A percentile compares a stretch with the other conserved stretches of the same genome.
Evolutionary conservation across 2,797 vertebrate genomes (phyloP).

Genomic region (Sebastes variabilis): DNA sequence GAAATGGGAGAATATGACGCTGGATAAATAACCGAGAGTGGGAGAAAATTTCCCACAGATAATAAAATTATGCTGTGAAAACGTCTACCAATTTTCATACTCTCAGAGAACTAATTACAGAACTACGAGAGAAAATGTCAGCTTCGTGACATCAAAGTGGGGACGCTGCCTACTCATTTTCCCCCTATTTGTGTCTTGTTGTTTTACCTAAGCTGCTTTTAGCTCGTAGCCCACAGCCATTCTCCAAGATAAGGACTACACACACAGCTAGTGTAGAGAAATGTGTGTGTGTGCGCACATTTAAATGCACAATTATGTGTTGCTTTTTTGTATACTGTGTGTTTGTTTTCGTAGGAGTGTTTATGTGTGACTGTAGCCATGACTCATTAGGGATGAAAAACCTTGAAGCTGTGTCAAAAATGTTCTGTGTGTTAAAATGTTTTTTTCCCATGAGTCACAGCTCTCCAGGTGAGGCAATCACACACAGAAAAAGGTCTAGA

Average conservation of each 20-base stretch:
- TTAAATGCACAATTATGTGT: conserved; percentile 9
- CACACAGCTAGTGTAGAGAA: conserved; percentile 5
- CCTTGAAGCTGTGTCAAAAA: conserved; percentile 19
- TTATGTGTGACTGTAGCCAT: background rate
- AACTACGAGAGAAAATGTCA: conserved; percentile 68
- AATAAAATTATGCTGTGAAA: conserved; percentile 69
- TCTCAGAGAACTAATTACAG: conserved; percentile 75
- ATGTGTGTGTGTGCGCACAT: background rate
- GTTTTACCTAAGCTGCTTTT: conserved; percentile 72
- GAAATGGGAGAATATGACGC: conserved; percentile 31
- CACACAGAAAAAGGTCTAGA: conserved; percentile 11
- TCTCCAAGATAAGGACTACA: conserved; percentile 58
- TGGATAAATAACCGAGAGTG: conserved; percentile 57
- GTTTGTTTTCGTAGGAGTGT: background rate
- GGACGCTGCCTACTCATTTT: conserved; percentile 54
- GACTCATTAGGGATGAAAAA: conserved; percentile 6
- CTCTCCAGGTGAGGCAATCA: conserved; percentile 40
- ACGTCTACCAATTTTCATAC: conserved; percentile 62
- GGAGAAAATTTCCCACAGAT: conserved; percentile 54
- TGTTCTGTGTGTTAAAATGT: conserved; percentile 3
- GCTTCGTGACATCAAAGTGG: conserved; percentile 72
- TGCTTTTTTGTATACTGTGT: background rate
- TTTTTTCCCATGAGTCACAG: conserved; percentile 47
- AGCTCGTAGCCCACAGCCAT: conserved; percentile 52
- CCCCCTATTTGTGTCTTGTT: conserved; percentile 57